phyloP scores from a whole-genome alignment of 2,888 invertebrate genomes.

The Nephrotoma guestfalica region DNA sequence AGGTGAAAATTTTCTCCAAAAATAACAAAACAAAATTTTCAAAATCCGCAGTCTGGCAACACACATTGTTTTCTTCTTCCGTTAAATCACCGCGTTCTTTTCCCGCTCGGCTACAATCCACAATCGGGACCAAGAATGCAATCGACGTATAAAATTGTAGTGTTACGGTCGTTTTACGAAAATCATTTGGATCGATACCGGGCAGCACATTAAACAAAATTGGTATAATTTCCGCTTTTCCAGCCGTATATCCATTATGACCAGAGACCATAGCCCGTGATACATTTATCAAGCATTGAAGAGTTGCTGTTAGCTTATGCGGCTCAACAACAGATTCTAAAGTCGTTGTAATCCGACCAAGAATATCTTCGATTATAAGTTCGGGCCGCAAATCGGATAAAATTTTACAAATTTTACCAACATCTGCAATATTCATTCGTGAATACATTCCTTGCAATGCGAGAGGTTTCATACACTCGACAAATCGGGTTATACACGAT shows the following conservation, averaged over 20 bases:
- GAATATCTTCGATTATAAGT: constrained; percentile 63
- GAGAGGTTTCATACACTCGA: constrained; percentile 56
- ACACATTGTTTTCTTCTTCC: constrained; percentile 58
- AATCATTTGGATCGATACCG: constrained; percentile 82
- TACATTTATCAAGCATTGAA: constrained; percentile 54
- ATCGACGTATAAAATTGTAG: constrained; percentile 66
- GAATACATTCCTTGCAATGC: constrained; percentile 68
- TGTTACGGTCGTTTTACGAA: constrained; percentile 57
- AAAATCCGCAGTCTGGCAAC: constrained; percentile 70
- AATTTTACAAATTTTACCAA: constrained; percentile 53
- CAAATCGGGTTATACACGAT: constrained; percentile 66
- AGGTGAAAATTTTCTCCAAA: constrained; percentile 57
- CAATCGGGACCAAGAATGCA: constrained; percentile 62
- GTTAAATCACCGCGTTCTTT: constrained; percentile 52
- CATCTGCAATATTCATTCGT: constrained; percentile 46
- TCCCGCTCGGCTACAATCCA: constrained; percentile 69
- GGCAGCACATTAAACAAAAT: constrained; percentile 67
- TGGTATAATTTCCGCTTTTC: constrained; percentile 67
- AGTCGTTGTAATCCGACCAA: constrained; percentile 66
- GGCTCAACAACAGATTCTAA: constrained; percentile 81
- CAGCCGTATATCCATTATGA: constrained; percentile 48
- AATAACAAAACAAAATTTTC: constrained; percentile 82
- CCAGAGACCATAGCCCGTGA: constrained; percentile 44
- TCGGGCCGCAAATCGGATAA: constrained; percentile 68
- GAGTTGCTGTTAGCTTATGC: constrained; percentile 59